phyloP scores from a whole-genome alignment of 2,797 vertebrate species.

The Eupleurogrammus muticus region DNA sequence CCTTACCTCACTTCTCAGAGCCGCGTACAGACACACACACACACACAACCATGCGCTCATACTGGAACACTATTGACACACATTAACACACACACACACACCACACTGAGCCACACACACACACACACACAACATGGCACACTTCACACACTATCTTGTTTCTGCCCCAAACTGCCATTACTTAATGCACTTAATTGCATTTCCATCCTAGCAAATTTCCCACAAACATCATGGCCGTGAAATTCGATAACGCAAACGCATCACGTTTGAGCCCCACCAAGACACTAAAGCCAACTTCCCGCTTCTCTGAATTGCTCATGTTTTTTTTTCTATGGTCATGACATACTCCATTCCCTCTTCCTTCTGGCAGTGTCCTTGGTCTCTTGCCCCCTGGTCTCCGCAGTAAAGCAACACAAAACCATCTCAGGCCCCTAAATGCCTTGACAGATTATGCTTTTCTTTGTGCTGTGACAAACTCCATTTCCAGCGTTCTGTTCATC shows the following conservation, averaged over 20 bases:
- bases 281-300: conserved; percentile 46
- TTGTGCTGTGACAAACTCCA: conserved; percentile 33
- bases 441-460: conserved; percentile 32
- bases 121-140: conserved; percentile 64
- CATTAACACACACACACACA: conserved; percentile 58
- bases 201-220: conserved; percentile 78
- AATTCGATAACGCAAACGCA: conserved; percentile 53
- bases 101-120: conserved; percentile 40
- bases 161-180: conserved; percentile 66
- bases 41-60: conserved; percentile 38
- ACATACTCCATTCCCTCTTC: conserved; percentile 50
- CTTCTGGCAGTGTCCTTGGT: conserved; percentile 41
- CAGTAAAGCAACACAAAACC: conserved; percentile 33
- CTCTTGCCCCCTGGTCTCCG: conserved; percentile 19
- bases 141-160: conserved; percentile 81
- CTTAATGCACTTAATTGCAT: conserved; percentile 72
- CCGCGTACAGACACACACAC: conserved; percentile 27
- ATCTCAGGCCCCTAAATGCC: conserved; percentile 18
- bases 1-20: conserved; percentile 74
- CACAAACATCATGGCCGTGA: conserved; percentile 69
- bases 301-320: conserved; percentile 38
- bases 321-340: conserved; percentile 46
- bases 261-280: conserved; percentile 67
- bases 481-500: conserved; percentile 33
- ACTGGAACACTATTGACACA: conserved; percentile 67